phyloP scores from a whole-genome alignment of 23 tunicate species.

The Trididemnum miniatum region DNA sequence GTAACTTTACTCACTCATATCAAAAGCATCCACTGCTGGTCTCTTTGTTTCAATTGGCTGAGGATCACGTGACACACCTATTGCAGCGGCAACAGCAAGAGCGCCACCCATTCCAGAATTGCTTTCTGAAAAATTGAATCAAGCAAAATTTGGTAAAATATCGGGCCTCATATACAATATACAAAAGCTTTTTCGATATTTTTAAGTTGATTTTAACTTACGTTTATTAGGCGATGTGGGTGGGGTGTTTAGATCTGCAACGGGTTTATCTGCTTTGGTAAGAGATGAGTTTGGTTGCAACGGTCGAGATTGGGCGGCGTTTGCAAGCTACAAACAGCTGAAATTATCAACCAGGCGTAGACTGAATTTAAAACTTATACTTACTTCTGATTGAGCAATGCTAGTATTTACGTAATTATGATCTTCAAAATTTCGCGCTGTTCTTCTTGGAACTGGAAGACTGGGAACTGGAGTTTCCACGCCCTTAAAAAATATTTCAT shows the following conservation, averaged over 20 bases:
- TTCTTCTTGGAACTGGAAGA: constrained; percentile 30
- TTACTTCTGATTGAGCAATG: constrained; percentile 44
- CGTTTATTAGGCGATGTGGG: constrained; percentile 79
- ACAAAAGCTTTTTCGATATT: neutral
- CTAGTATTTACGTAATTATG: constrained; percentile 89
- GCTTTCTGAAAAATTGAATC: neutral
- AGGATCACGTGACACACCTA: constrained; percentile 77
- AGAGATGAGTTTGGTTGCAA: neutral
- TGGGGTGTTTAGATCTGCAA: constrained; percentile 52
- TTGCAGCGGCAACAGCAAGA: constrained; percentile 87
- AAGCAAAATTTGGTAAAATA: neutral
- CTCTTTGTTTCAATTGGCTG: constrained; percentile 57
- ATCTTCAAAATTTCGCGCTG: constrained; percentile 65
- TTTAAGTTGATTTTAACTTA: constrained; percentile 15
- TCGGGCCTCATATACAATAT: neutral
- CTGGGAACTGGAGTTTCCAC: neutral
- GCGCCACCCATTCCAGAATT: constrained; percentile 72
- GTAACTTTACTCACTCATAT: constrained; percentile 75
- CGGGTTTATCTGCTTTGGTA: constrained; percentile 3
- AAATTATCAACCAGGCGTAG: neutral
- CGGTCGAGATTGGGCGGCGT: neutral
- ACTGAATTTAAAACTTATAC: neutral
- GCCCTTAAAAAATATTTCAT: constrained; percentile 6
- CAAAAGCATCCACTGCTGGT: constrained; percentile 81
- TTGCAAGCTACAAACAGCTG: constrained; percentile 19